phyloP scores from a whole-genome alignment of 2,113 vertebrate species.

The Poeciliopsis retropinna region DNA sequence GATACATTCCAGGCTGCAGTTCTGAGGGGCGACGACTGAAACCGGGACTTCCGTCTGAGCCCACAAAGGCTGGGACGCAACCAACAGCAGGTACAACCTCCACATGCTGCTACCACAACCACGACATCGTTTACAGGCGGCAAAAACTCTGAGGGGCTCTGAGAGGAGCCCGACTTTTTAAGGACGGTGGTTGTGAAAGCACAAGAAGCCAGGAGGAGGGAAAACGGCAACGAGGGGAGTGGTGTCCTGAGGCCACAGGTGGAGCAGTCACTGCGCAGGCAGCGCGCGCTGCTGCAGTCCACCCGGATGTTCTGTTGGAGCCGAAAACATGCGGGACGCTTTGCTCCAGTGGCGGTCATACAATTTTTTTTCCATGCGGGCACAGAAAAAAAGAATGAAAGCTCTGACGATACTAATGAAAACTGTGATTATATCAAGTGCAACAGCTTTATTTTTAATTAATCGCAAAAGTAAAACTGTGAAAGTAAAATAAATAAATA shows the following conservation, averaged over 20 bases:
- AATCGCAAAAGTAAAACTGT: too few relatives aligned
- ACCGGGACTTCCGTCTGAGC: constrained; percentile 4
- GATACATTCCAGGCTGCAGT: constrained; percentile 76
- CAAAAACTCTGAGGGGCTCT: not conserved
- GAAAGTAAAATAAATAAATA: too few relatives aligned
- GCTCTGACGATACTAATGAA: too few relatives aligned
- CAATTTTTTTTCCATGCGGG: too few relatives aligned
- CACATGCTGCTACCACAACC: constrained; percentile 58
- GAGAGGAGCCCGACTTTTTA: not conserved
- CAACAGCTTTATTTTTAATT: too few relatives aligned
- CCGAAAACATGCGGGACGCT: not conserved
- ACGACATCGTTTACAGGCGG: not conserved
- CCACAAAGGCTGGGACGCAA: not conserved
- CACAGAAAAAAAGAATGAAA: too few relatives aligned
- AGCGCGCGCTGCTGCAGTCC: not conserved
- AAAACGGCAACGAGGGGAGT: constrained; percentile 53
- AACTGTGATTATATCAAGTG: too few relatives aligned
- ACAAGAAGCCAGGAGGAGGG: constrained; percentile 1
- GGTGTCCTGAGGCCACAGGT: constrained; percentile 58
- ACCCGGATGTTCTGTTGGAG: not conserved
- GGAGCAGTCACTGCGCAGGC: constrained; percentile 20
- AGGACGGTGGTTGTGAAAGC: not conserved
- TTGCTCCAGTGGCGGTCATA: not conserved
- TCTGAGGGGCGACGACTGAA: constrained; percentile 50
- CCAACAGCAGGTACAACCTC: constrained; percentile 38